A percentile compares a stretch with the other conserved stretches of the same genome.
phyloP scores from a whole-genome alignment of 2,797 vertebrate genomes.

The Melanotaenia boesemani region DNA sequence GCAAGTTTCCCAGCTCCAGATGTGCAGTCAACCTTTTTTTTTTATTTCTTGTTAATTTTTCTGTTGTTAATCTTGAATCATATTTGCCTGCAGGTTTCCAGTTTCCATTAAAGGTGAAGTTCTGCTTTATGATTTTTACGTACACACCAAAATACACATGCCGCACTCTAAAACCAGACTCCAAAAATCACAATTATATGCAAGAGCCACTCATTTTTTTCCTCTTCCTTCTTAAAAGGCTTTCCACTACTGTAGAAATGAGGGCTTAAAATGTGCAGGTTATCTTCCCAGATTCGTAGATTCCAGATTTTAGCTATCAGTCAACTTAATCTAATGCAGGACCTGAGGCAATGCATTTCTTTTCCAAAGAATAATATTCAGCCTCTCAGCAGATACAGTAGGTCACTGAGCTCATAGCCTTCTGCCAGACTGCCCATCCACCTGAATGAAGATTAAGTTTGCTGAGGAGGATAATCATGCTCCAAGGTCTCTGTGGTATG shows the following conservation, averaged over 20 bases:
- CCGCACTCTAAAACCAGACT: not conserved
- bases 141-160: not conserved
- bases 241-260: slow-evolving; percentile 4
- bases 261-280: slow-evolving; percentile 14
- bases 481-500: slow-evolving; percentile 70
- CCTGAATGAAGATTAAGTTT: slow-evolving; percentile 77
- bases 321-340: slow-evolving; percentile 71
- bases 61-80: slow-evolving; percentile 15
- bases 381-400: slow-evolving; percentile 61
- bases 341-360: slow-evolving; percentile 60
- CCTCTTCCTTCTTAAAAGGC: slow-evolving; percentile 5
- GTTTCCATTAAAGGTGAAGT: not conserved
- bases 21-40: slow-evolving; percentile 11
- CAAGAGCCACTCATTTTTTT: slow-evolving; percentile 9
- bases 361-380: slow-evolving; percentile 63
- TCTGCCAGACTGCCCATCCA: slow-evolving; percentile 53
- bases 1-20: not conserved
- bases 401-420: slow-evolving; percentile 69
- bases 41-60: slow-evolving; percentile 5
- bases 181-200: not conserved
- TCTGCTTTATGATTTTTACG: not conserved
- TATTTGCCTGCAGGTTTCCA: slow-evolving; percentile 3
- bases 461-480: slow-evolving; percentile 71
- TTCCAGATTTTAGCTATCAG: slow-evolving; percentile 58
- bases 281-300: slow-evolving; percentile 42